Evolutionary conservation across 2,797 vertebrate genomes (phyloP), one percentile per base, ranked within the genome.

Genomic region (Epinephelus awoara): DNA sequence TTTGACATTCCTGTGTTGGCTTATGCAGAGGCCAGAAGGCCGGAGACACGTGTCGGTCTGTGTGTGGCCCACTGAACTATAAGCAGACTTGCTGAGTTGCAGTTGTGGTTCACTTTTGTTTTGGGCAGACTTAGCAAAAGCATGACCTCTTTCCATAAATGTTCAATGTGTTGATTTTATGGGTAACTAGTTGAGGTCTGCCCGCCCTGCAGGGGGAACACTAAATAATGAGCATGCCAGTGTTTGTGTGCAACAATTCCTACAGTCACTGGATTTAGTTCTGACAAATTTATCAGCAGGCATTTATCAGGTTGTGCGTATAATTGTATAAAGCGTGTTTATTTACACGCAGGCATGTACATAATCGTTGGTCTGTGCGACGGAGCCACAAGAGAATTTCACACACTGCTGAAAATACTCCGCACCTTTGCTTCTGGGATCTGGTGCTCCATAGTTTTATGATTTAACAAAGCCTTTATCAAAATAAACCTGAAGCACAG

Each of bases 401-500:
- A 82, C 89, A 90, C 82, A 72, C 66, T 58, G 81, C 89, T 91
- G 86, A 91, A 94, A 94, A 94, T 93, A 92, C 88, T 78, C 66
- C 1, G 82, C 82, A 87, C 58, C 47, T 79, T 80, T 80, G 70
- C 72, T 85, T 82, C 67, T 82, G 73, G 77, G 71, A 86, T 83
- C 57, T 67, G 67, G 38, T 38, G 61, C 52, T 73, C 63, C 58
- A 62, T 44, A 73, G 76, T 82, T 85, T 65, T 79, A 83, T 65
- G 80, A 66, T 79, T 83, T 76, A 84, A 89, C 87, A 91, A 94
- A 90, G 83, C 77, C 75, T 83, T 85, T 82, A 73, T 91, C 71
- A 91, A 93, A 94, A 89, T 88, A 80, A 88, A 86, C 64, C 50
- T 67, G 52, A 83, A 84, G 83, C 75, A 57, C 34, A 25, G 67